phyloP scores from a whole-genome alignment of 2,113 vertebrate species.

The Corydoras sp. region DNA sequence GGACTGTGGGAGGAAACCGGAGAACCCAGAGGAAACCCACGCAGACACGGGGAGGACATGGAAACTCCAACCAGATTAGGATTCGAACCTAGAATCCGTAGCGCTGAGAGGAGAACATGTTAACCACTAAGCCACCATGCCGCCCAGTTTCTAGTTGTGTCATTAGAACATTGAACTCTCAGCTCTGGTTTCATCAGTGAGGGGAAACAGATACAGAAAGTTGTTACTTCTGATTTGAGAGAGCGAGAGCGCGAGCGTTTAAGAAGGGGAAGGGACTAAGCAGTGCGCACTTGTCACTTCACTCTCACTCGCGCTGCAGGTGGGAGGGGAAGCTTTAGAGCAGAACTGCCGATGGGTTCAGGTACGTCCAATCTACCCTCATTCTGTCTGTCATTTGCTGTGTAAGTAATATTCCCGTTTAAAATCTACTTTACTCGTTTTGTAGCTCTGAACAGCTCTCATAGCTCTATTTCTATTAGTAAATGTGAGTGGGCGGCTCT shows the following conservation, averaged over 20 bases:
- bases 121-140: background rate
- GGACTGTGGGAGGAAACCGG: too few relatives aligned
- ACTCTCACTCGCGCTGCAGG: background rate
- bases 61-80: too few relatives aligned
- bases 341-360: slow-evolving; percentile 8
- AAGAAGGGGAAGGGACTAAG: slow-evolving; percentile 16
- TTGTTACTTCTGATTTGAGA: slow-evolving; percentile 23
- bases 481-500: background rate
- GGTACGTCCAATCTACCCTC: slow-evolving; percentile 27
- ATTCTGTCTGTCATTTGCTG: slow-evolving; percentile 7
- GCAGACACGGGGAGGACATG: too few relatives aligned
- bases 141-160: background rate
- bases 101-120: too few relatives aligned
- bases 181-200: slow-evolving; percentile 55
- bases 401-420: background rate
- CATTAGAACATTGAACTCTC: slow-evolving; percentile 10
- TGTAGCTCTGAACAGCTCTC: too few relatives aligned
- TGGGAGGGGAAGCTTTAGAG: slow-evolving; percentile 7
- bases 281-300: slow-evolving; percentile 17
- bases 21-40: too few relatives aligned
- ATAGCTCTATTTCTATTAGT: background rate
- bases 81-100: too few relatives aligned
- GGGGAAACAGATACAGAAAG: slow-evolving; percentile 19
- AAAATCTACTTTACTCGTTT: too few relatives aligned
- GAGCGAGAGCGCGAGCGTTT: slow-evolving; percentile 18